phyloP scores from a whole-genome alignment of 2,797 vertebrate genomes.

The Ctenopoma multispine region DNA sequence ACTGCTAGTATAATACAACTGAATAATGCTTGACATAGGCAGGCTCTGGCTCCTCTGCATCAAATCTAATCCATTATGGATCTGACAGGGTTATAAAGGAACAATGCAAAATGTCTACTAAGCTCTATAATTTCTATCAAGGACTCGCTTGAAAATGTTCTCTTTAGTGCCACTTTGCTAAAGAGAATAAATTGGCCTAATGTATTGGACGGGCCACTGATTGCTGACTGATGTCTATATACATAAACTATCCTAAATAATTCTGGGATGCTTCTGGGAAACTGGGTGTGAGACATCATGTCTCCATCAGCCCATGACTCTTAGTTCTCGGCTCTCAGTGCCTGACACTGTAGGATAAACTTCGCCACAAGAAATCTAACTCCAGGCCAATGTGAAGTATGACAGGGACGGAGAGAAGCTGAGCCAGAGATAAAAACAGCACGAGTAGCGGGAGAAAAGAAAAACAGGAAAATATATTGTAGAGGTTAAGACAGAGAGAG shows the following conservation, averaged over 20 bases:
- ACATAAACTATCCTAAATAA: conserved; percentile 45
- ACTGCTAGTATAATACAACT: too few relatives aligned
- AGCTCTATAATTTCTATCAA: conserved; percentile 11
- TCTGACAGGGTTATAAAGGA: background rate
- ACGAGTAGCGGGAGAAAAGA: background rate
- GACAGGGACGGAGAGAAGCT: conserved; percentile 23
- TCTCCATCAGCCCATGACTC: conserved; percentile 59
- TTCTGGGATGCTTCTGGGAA: conserved; percentile 63
- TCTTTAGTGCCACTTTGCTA: background rate
- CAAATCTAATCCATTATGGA: background rate
- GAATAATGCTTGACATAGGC: too few relatives aligned
- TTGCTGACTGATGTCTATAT: conserved; percentile 20
- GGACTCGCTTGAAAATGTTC: background rate
- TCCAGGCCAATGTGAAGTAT: conserved; percentile 40
- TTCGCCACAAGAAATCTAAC: conserved; percentile 42
- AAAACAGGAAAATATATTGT: conserved; percentile 5
- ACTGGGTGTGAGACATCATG: conserved; percentile 60
- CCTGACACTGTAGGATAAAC: conserved; percentile 36
- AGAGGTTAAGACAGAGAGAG: conserved; percentile 15
- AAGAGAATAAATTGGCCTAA: conserved; percentile 8
- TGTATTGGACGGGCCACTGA: conserved; percentile 3
- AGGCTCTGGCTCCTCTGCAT: too few relatives aligned
- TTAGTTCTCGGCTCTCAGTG: conserved; percentile 38
- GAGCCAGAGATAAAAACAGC: conserved; percentile 29
- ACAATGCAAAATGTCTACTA: background rate